Evolutionary conservation across 2,113 vertebrate species (phyloP).

Genomic region (Sinocyclocheilus rhinocerous): DNA sequence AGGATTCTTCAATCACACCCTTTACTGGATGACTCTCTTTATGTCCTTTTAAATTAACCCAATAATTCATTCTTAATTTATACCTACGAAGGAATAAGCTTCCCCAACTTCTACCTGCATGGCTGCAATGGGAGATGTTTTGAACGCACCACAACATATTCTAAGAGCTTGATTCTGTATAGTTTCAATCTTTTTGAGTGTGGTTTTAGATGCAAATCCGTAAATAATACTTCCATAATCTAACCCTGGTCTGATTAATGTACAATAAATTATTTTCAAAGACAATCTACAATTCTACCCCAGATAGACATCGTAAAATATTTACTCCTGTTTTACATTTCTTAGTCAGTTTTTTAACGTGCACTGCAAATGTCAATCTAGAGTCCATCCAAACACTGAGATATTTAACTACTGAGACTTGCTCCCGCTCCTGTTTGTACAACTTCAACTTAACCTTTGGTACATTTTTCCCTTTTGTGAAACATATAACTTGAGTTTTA

Average conservation of each 20-base stretch:
- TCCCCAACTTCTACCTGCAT: background rate
- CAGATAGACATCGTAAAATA: background rate
- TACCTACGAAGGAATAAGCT: background rate
- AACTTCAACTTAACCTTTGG: background rate
- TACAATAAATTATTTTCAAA: background rate
- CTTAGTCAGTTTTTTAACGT: background rate
- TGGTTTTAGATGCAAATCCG: background rate
- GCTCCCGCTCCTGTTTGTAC: background rate
- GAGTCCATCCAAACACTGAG: background rate
- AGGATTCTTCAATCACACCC: background rate
- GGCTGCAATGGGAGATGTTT: constrained; percentile 6
- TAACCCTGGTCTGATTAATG: background rate
- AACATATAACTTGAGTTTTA: constrained; percentile 1
- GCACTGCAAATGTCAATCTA: background rate
- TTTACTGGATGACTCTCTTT: background rate
- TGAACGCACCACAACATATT: background rate
- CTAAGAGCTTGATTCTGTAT: constrained; percentile 1
- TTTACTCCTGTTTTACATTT: background rate
- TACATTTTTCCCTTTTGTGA: background rate
- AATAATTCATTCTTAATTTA: background rate
- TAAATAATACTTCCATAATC: constrained; percentile 12
- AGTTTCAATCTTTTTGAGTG: background rate
- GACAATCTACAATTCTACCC: background rate
- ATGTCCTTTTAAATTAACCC: background rate
- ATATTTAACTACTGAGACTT: background rate